Conservation (phyloP, 2,113 vertebrate species). For the Martes martes region DNA sequence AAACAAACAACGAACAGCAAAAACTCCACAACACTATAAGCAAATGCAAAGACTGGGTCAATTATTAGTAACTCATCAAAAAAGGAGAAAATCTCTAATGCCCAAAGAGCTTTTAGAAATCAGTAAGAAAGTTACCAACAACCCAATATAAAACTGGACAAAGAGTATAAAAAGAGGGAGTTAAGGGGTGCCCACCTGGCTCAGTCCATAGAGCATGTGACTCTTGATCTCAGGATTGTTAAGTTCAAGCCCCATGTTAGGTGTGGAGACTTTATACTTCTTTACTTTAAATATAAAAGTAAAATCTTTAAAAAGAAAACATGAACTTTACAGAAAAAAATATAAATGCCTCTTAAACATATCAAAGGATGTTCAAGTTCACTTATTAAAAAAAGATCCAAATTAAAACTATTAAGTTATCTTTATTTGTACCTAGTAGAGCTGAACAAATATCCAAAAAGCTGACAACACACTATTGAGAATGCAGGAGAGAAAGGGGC, state of each 20-base stretch:
- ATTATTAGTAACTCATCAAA: neutral
- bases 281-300: neutral
- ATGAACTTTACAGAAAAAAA: neutral
- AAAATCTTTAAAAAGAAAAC: neutral
- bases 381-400: neutral
- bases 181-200: neutral
- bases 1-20: neutral
- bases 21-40: neutral
- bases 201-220: neutral
- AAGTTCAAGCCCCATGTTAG: neutral
- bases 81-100: neutral
- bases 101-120: neutral
- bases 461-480: neutral
- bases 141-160: neutral
- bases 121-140: constrained; percentile 2
- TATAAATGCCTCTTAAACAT: neutral
- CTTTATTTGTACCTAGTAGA: neutral
- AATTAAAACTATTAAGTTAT: neutral
- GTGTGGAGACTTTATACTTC: neutral
- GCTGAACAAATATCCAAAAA: neutral
- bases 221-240: neutral
- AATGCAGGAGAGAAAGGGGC: neutral
- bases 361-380: neutral
- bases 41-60: neutral
- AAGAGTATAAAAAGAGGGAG: neutral